Percentiles rank a stretch among this genome's conserved stretches.
Evolutionary conservation across 1,140 invertebrate genomes (phyloP).

Genomic region (Cydia splendana): DNA sequence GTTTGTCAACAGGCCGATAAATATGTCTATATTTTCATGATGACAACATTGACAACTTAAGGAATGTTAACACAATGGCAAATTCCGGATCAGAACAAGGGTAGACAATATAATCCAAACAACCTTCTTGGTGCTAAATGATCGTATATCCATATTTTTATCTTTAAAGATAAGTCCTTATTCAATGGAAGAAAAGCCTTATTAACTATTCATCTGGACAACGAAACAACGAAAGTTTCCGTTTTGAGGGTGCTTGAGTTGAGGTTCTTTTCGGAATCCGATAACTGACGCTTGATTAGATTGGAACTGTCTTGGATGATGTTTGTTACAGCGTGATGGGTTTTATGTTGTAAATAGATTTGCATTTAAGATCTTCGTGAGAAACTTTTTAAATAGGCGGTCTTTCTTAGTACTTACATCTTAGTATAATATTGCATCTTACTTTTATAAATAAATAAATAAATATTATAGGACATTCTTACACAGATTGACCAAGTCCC

Average conservation of each 20-base stretch:
- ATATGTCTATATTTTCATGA: neutral
- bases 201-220: constrained; percentile 10
- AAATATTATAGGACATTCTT: no score
- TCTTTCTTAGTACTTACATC: no score
- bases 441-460: no score
- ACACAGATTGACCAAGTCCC: no score
- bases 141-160: neutral
- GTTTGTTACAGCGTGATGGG: no score
- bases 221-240: neutral
- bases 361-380: no score
- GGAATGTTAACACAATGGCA: neutral
- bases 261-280: neutral
- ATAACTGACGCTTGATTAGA: no score
- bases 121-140: neutral
- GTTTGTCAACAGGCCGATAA: neutral
- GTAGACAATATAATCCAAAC: constrained; percentile 3
- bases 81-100: neutral
- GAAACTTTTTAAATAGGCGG: no score
- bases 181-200: neutral
- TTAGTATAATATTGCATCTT: no score
- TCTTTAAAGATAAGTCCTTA: neutral
- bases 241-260: neutral
- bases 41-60: neutral
- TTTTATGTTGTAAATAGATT: no score
- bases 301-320: no score